Evolutionary conservation across 1,140 invertebrate species (phyloP).

Genomic region (Marisa cornuarietis): DNA sequence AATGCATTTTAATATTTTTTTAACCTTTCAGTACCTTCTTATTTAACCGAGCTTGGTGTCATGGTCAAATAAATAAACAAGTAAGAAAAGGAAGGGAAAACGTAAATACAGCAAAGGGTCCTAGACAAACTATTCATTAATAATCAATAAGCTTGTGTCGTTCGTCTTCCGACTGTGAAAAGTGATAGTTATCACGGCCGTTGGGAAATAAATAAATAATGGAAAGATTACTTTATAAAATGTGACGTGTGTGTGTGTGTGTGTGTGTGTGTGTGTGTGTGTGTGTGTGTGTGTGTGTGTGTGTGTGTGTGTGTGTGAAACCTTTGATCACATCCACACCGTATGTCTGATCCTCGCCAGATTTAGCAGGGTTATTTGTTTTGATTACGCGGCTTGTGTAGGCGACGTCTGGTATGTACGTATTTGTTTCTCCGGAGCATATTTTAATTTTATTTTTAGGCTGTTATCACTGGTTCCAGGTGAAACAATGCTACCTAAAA

Average conservation of each 20-base stretch:
- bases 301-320: background rate
- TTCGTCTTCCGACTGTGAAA: too few species aligned
- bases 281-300: conserved; percentile 1
- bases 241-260: background rate
- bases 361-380: background rate
- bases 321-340: background rate
- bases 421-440: too few species aligned
- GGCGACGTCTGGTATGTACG: too few species aligned
- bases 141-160: background rate
- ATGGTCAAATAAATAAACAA: background rate
- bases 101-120: background rate
- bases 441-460: too few species aligned
- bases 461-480: too few species aligned
- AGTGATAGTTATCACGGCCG: too few species aligned
- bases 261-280: background rate
- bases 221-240: background rate
- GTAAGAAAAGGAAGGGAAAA: background rate
- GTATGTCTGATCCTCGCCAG: background rate
- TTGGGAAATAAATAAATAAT: background rate
- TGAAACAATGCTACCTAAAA: too few species aligned
- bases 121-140: background rate
- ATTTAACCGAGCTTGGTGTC: background rate
- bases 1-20: background rate
- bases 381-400: too few species aligned
- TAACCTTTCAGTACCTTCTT: background rate